Base-by-base conservation (phyloP, 2,113 vertebrate genomes). In the Pseudopodoces humilis region DNA sequence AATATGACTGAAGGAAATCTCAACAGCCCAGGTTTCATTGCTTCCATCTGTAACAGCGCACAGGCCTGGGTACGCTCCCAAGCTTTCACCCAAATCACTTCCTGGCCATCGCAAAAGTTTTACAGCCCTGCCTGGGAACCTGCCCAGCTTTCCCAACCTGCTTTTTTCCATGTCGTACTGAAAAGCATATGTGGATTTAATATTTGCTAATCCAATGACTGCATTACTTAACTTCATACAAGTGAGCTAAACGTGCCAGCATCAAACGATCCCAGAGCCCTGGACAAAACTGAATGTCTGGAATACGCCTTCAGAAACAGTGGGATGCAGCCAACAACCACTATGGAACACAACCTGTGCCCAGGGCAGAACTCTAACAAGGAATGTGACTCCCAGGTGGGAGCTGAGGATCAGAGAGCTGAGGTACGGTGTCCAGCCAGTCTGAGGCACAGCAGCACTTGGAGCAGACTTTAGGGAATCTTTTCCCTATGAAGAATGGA, bases 1-100 rank as follows among this genome's bases (percentile, higher is more conserved):
- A 37, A 16, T 30, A 52, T 19, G 52, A 55, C 27, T 47, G 49
- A 28, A 64, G 55, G 60, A 18, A 86, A 35, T 23, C 20, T 13
- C 4, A 82, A 33, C 44, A 21, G n/a, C 8, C 4, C 6, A 33
- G 62, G 63, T 69, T 83, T 85, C 89, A 92, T 89, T 71, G 47
- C 69, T 89, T 64, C 94, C 91, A 88, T 67, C 94, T 90, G 80
- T 44, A 78, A 18, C 49, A 87, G 84, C 92, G 56, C 59, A 37
- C 64, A 47, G 69, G 3, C 65, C 65, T 15, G 70, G 69, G 64
- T 67, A 59, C 0, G 0, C 72, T 56, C 74, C 39, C 30, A 71
- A 17, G 13, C 62, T 37, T 76, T 78, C 81, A 82, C 65, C 77
- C 43, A 1, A 4, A 55, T 47, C 47, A 22, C 22, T 27, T 91